Evolutionary conservation across 2,888 invertebrate genomes (phyloP), one percentile per base, ranked within the genome.

Genomic region (Dryomyza anilis): DNA sequence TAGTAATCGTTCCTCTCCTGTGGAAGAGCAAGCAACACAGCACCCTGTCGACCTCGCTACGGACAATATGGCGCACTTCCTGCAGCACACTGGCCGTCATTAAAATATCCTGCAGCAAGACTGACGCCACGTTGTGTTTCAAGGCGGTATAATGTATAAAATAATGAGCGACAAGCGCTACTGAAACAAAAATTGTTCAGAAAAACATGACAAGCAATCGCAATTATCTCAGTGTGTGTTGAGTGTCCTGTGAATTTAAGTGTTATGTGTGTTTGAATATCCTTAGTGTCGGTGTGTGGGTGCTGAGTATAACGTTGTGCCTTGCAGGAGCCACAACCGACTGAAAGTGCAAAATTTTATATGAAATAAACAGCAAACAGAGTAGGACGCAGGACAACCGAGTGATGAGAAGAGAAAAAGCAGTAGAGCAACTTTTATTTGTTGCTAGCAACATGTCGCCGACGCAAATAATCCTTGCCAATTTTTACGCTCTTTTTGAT

Each of bases 191-290:
- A 56, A 56, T 39, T 36, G 23, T 36, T 56, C 25, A 56, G n/a
- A 56, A 56, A 14, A 33, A 56, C 56, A 56, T 39, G 56, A 56
- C 16, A n/a, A 43, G 56, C 56, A 33, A 8, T 56, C 21, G 56
- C 21, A 56, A 39, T 56, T n/a, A 52, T 3, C 10, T 27, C n/a
- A 7, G 7, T 56, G 14, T 10, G n/a, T 56, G n/a, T n/a, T n/a
- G n/a, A n/a, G n/a, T n/a, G n/a, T n/a, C n/a, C n/a, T n/a, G 36
- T 56, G 23, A 12, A 6, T 50, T 3, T 56, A 1, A 23, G 23
- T 36, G 3, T 36, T 56, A 23, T 56, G 23, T 21, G 39, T 56
- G 30, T 39, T 23, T 21, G 33, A n/a, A n/a, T n/a, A n/a, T n/a
- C n/a, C n/a, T n/a, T n/a, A n/a, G n/a, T n/a, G n/a, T n/a, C n/a